Evolutionary conservation across 2,888 invertebrate genomes (phyloP).

Genomic region (Ichneumoninae sp.): DNA sequence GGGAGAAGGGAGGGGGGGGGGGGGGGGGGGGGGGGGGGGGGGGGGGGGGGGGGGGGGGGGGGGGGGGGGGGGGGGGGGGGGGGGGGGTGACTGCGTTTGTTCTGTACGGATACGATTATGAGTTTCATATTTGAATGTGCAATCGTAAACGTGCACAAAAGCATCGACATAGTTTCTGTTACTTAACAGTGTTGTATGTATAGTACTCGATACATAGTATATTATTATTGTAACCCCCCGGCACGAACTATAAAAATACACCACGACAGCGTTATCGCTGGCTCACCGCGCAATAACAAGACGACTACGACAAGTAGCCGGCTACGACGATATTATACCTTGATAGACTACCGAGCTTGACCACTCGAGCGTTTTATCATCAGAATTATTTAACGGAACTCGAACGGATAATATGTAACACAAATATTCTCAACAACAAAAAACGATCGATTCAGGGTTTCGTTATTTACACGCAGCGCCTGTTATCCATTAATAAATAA

Average conservation of each 20-base stretch:
- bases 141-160: constrained; percentile 3
- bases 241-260: constrained; percentile 76
- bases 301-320: constrained; percentile 40
- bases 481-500: not conserved
- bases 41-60: not conserved
- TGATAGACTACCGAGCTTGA: constrained; percentile 33
- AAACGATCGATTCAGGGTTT: not conserved
- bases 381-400: constrained; percentile 38
- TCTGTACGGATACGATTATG: constrained; percentile 40
- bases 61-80: not conserved
- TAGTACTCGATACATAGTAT: constrained; percentile 39
- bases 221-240: constrained; percentile 80
- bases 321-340: constrained; percentile 69
- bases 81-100: constrained; percentile 13
- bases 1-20: no score
- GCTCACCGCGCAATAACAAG: constrained; percentile 76
- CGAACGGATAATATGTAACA: constrained; percentile 3
- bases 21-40: no score
- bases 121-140: constrained; percentile 34
- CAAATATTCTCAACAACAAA: constrained; percentile 3
- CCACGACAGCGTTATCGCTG: constrained; percentile 69
- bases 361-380: constrained; percentile 40
- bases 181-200: constrained; percentile 14
- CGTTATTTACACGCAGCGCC: not conserved
- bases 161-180: constrained; percentile 19